A percentile compares a stretch with the other conserved stretches of the same genome.
These are phyloP conservation scores for Spheniscus mendiculus DNA, from an alignment of 2,113 vertebrate species.

Conservation along the genomic window DNA sequence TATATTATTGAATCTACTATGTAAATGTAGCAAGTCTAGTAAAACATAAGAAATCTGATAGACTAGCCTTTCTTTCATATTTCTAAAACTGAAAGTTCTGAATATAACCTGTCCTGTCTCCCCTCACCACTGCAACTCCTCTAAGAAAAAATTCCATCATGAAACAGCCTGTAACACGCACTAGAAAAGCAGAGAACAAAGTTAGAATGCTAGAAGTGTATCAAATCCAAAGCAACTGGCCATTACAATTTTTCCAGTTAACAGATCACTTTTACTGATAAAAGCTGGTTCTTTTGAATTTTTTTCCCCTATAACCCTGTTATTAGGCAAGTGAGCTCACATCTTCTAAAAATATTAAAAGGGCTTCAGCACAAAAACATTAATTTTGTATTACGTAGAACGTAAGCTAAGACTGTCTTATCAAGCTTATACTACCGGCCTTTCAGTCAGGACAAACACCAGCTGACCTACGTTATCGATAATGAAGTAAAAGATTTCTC, in stretches of 20 bases:
- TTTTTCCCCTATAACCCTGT: fast-evolving
- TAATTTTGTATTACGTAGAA: background rate
- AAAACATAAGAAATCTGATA: background rate
- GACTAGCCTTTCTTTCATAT: background rate
- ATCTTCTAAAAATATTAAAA: background rate
- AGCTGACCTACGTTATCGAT: background rate
- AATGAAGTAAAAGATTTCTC: background rate
- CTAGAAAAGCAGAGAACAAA: background rate
- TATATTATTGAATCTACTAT: background rate
- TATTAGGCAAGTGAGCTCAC: background rate
- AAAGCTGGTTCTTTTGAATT: background rate
- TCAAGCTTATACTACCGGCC: background rate
- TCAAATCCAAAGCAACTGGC: background rate
- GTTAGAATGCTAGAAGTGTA: background rate
- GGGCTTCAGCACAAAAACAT: background rate
- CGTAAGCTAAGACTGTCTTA: background rate
- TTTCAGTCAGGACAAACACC: background rate
- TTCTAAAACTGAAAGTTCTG: background rate
- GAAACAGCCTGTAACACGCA: background rate
- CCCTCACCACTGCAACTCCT: background rate
- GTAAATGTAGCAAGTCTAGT: background rate
- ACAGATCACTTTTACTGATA: background rate
- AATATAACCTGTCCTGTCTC: background rate
- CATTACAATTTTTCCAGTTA: background rate
- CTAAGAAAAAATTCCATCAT: background rate